Base-by-base conservation (phyloP, 2,113 vertebrate genomes). In the Chaetorhynchus papuensis region DNA sequence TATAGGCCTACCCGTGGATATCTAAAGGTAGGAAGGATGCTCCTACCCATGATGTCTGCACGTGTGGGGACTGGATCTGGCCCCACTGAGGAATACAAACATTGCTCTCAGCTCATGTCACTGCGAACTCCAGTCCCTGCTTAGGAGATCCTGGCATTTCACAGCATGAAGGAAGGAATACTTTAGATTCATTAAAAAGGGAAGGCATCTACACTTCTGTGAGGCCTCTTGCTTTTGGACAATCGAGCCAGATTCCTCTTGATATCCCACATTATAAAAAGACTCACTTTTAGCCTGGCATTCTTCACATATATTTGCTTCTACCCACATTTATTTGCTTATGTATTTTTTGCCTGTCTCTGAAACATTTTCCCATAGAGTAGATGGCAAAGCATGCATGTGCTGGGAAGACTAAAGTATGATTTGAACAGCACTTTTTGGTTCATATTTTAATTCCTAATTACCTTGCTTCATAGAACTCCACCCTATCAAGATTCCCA, bases 11-110 rank as follows among this genome's bases (percentile, higher is more conserved):
- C 13, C 8, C 28, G 15, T 21, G 59, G 57, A 23, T 33, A 64
- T 3, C 17, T 57, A 60, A 88, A 80, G 21, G n/a, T 5, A 87
- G 53, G 21, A 84, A 71, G 85, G 50, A 30, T 66, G 52, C 24
- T 65, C 33, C 45, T 37, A 27, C 6, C 3, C 0, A 0, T 22
- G 49, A 49, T 37, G 15, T 5, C 50, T 65, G 8, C 24, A 64
- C 37, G 19, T 31, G 57, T 24, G n/a, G 17, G 30, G 7, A 35
- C 37, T 63, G 26, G 17, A 39, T 77, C 23, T 16, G 27, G 11
- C 50, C 27, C 33, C 42, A 21, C 11, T 11, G 50, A 65, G 27
- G 33, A 80, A 63, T 6, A 72, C 15, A 80, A 60, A 49, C 17
- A 49, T 19, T 88, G 80, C 37, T 72, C 28, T 60, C 53, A 69